Evolutionary conservation across 2,888 invertebrate species (phyloP), one percentile per base, ranked within the genome.

Genomic region (Tipula lateralis): DNA sequence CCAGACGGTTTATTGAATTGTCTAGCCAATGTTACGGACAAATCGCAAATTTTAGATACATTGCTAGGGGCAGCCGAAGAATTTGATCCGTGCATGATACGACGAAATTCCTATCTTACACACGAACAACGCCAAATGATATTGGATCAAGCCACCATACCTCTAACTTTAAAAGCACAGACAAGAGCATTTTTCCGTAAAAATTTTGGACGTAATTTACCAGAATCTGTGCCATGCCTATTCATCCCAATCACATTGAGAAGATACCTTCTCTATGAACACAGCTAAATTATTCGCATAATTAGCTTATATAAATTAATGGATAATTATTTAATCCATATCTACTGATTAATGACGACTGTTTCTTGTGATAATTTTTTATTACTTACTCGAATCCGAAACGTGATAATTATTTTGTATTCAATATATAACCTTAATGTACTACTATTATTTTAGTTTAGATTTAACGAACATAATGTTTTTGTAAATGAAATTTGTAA

Each of bases 1-100:
- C 96, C 96, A 0, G 94, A 95, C 88, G 96, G 96, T 39, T 93
- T 96, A 85, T 91, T 97, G 4, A 96, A 96, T 88, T 95, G 94
- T 32, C 92, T 96, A 12, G 94, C 95, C 87, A 94, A 95, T 88
- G 91, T 93, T 0, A 89, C 89, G 24, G 90, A 91, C 85, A 88
- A 90, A 86, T 89, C 92, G 84, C 90, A 91, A 86, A 92, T 95
- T 84, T 92, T 95, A 88, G 92, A 93, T 86, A 91, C 94, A 44
- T 91, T 96, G 85, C 89, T 95, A 84, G 94, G 95, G 87, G 94
- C 95, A 0, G 94, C 95, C 0, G 95, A 95, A 89, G 92, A 94
- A 7, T 96, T 95, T 89, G 96, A 96, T 88, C 91, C 94, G 0
- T 94, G 95, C 87, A 95, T 95, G 93, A 96, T 96, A 84, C 92